A percentile compares a stretch with the other conserved stretches of the same genome.
Conservation (phyloP, 1,140 invertebrate species). For the Stegodyphus mimosarum region DNA sequence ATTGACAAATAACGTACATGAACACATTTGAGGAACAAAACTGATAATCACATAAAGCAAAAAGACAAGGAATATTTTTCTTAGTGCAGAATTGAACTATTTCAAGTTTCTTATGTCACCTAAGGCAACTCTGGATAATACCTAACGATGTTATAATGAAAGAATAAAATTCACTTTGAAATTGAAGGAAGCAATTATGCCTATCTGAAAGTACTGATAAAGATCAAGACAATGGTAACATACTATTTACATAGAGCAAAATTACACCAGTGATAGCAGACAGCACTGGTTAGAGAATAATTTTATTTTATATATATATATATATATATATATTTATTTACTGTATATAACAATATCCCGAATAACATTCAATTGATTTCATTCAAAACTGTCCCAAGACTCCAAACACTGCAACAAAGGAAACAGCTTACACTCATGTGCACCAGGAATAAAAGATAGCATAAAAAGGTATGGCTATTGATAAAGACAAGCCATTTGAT, state of each 20-base stretch:
- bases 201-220: constrained; percentile 53
- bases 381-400: constrained; percentile 40
- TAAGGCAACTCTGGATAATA: constrained; percentile 28
- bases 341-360: constrained; percentile 60
- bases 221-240: constrained; percentile 52
- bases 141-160: constrained; percentile 42
- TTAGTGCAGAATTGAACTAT: constrained; percentile 22
- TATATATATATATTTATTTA: constrained; percentile 58
- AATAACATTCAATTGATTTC: constrained; percentile 52
- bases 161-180: constrained; percentile 36
- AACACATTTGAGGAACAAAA: neutral
- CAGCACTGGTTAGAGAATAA: constrained; percentile 43
- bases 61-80: neutral
- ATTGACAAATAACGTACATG: neutral
- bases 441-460: constrained; percentile 50
- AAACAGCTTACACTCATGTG: constrained; percentile 49
- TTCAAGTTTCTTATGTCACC: constrained; percentile 29
- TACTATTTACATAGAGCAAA: constrained; percentile 60
- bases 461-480: constrained; percentile 47
- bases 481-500: constrained; percentile 27
- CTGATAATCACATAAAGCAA: constrained; percentile 14
- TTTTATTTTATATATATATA: constrained; percentile 15
- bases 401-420: constrained; percentile 44
- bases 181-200: constrained; percentile 12
- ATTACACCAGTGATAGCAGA: constrained; percentile 48